Evolutionary conservation across 2,888 invertebrate species (phyloP).

Genomic region (Acheta domesticus): DNA sequence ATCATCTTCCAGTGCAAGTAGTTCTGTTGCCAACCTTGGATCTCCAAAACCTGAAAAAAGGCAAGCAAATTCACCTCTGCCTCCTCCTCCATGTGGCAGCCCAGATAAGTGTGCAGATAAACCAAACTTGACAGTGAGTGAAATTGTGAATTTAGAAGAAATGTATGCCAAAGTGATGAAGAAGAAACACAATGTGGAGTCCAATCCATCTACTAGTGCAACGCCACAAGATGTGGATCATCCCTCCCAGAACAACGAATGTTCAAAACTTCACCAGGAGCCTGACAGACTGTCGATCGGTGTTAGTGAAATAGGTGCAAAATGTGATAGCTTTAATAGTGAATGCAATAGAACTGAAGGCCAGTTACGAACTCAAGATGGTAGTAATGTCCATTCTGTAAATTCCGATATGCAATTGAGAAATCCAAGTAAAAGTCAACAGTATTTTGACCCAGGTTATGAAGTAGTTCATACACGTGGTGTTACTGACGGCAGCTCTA

Average conservation of each 20-base stretch:
- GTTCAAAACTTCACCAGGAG: background rate
- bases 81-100: slow-evolving; percentile 60
- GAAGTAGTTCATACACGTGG: slow-evolving; percentile 55
- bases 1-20: slow-evolving; percentile 68
- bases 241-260: background rate
- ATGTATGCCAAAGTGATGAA: slow-evolving; percentile 87
- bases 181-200: slow-evolving; percentile 48
- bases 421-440: background rate
- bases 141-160: slow-evolving; percentile 66
- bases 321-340: background rate
- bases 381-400: background rate
- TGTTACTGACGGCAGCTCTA: background rate
- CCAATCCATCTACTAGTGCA: background rate
- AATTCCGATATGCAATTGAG: background rate
- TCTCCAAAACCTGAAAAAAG: slow-evolving; percentile 88
- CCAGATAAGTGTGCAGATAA: slow-evolving; percentile 49
- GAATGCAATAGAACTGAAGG: background rate
- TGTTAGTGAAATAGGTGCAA: background rate
- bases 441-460: slow-evolving; percentile 65
- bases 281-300: background rate
- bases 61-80: slow-evolving; percentile 83
- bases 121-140: slow-evolving; percentile 33
- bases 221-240: background rate
- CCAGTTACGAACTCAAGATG: background rate
- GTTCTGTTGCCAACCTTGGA: slow-evolving; percentile 70